Conservation (phyloP, 2,888 invertebrate species). For the Poecilus cupreus region DNA sequence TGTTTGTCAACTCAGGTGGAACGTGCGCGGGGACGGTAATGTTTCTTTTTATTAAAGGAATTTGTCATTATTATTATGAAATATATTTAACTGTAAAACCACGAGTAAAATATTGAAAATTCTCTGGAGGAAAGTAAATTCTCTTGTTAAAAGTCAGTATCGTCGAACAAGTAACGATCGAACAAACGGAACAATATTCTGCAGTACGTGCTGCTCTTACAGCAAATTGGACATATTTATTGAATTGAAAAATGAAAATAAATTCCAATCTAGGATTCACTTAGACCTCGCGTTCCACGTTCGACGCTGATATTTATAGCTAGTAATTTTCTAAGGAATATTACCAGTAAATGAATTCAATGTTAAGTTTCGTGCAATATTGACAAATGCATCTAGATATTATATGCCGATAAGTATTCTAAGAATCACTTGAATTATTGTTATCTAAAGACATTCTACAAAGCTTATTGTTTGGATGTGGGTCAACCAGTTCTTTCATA, state of each 20-base stretch:
- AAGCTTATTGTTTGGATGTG: conserved; percentile 1
- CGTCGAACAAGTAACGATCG: too few relatives aligned
- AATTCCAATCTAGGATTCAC: conserved; percentile 30
- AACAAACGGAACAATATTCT: conserved; percentile 23
- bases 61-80: conserved; percentile 1
- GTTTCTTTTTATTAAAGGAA: neutral
- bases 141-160: neutral
- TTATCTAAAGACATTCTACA: neutral
- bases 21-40: neutral
- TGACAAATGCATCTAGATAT: neutral
- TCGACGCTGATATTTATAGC: neutral
- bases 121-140: too few relatives aligned
- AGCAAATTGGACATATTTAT: conserved; percentile 49
- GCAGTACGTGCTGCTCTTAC: conserved; percentile 20
- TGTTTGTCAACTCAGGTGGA: conserved; percentile 8
- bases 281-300: neutral
- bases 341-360: neutral
- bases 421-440: neutral
- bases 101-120: too few relatives aligned
- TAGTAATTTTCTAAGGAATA: neutral
- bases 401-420: neutral
- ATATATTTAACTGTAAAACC: too few relatives aligned
- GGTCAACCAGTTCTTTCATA: neutral
- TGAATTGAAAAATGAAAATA: conserved; percentile 52
- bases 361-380: neutral